These are phyloP conservation scores for Heliocidaris erythrogramma DNA, from an alignment of 35 echinoderm and acorn worm genomes.

Conservation along the genomic window DNA sequence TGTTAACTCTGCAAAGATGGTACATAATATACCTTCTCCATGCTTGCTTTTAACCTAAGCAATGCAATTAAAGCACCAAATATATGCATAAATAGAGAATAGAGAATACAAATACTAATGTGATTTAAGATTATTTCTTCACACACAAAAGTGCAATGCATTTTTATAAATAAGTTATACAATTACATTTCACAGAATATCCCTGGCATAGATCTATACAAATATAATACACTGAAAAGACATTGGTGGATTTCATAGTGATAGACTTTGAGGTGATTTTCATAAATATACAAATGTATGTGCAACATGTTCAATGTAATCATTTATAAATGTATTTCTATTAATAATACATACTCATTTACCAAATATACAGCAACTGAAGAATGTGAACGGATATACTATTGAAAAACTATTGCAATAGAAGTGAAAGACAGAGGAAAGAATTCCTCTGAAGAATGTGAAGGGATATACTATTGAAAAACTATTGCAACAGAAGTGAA, in stretches of 20 bases:
- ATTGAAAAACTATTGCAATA: background rate
- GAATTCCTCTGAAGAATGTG: background rate
- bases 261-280: background rate
- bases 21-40: background rate
- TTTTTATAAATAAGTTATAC: background rate
- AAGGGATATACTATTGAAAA: background rate
- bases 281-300: background rate
- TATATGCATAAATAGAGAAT: background rate
- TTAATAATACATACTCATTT: background rate
- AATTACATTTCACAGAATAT: background rate
- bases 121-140: background rate
- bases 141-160: background rate
- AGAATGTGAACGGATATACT: background rate
- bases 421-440: background rate
- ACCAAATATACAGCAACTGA: background rate
- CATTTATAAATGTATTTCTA: background rate
- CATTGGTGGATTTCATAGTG: background rate
- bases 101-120: background rate
- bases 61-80: background rate
- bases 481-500: background rate
- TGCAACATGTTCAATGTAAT: background rate
- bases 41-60: background rate
- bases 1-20: too few relatives aligned
- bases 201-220: background rate
- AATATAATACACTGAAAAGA: background rate